Base-by-base conservation (phyloP, 2,888 invertebrate species). In the Nymphalis urticae region DNA sequence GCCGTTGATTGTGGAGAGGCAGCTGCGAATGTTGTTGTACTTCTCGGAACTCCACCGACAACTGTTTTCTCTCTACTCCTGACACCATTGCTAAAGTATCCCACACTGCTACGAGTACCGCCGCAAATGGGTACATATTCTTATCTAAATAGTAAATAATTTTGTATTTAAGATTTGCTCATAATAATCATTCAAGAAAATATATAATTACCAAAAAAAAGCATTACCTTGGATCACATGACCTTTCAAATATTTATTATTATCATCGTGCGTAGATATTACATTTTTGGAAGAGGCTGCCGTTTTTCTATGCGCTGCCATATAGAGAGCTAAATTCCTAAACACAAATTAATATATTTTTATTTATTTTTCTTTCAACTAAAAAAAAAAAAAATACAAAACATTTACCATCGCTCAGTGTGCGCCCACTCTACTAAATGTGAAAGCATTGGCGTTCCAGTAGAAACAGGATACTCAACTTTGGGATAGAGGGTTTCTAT, bases 341-440 rank as follows among this genome's bases (percentile, higher is more conserved):
- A 36, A 79, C 80, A 58, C 42, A 62, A 62, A 59, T 66, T 3
- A 50, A 50, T 50, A 19, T n/a, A n/a, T 50, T n/a, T 50, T 50
- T 50, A 48, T 47, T 1, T 48, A 16, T 56, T 16, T 56, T 21
- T n/a, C n/a, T 56, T n/a, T 56, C 0, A n/a, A 36, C 4, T 36
- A 21, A 19, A 36, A 48, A 7, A 21, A 60, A 48, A 24, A 6
- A 8, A 48, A 27, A 17, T 36, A n/a, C 13, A 32, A 48, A 59
- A 27, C 13, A 64, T 76, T 80, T 72, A 91, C 95, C 96, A 96
- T 73, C 94, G 93, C 67, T 95, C 94, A 13, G 91, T 87, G 78
- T 98, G 98, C 72, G 97, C 96, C 97, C 98, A 98, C 75, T 94
- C 94, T n/a, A 98, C 93, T 16, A 96, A 87, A 13, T 97, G 95